These are phyloP conservation scores for Anadara kagoshimensis DNA, from an alignment of 1,140 invertebrate species.

Conservation along the genomic window DNA sequence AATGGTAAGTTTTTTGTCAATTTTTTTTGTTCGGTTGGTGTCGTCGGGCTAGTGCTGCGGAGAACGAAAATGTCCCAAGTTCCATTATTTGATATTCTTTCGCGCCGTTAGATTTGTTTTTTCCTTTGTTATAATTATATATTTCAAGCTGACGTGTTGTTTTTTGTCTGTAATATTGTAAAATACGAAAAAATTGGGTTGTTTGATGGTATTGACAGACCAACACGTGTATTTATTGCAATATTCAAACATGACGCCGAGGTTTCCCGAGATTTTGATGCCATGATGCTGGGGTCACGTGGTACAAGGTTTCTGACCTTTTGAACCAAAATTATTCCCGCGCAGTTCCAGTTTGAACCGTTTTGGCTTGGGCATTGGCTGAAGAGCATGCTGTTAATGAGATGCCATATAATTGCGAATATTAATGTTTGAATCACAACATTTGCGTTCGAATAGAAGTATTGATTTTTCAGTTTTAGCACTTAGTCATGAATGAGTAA, in stretches of 20 bases:
- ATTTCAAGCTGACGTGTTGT: too few relatives aligned
- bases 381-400: too few relatives aligned
- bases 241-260: conserved; percentile 68
- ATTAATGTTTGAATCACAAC: background rate
- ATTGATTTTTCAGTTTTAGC: conserved; percentile 30
- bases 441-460: background rate
- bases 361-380: too few relatives aligned
- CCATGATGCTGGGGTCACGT: conserved; percentile 70
- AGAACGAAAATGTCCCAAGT: conserved; percentile 55
- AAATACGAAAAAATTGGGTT: background rate
- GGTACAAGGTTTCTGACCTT: conserved; percentile 63
- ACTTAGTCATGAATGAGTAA: conserved; percentile 52
- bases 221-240: conserved; percentile 58
- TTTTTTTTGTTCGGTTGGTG: conserved; percentile 12
- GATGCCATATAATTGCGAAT: too few relatives aligned
- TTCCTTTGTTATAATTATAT: too few relatives aligned
- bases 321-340: conserved; percentile 66
- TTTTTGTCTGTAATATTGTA: too few relatives aligned
- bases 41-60: conserved; percentile 43
- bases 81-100: conserved; percentile 52
- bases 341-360: conserved; percentile 39
- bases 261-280: conserved; percentile 60
- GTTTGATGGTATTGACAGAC: conserved; percentile 23
- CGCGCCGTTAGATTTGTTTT: conserved; percentile 30
- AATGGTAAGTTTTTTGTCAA: conserved; percentile 64